Evolutionary conservation across 1,140 invertebrate genomes (phyloP), one percentile per base, ranked within the genome.

Genomic region (Aphidius ervi): DNA sequence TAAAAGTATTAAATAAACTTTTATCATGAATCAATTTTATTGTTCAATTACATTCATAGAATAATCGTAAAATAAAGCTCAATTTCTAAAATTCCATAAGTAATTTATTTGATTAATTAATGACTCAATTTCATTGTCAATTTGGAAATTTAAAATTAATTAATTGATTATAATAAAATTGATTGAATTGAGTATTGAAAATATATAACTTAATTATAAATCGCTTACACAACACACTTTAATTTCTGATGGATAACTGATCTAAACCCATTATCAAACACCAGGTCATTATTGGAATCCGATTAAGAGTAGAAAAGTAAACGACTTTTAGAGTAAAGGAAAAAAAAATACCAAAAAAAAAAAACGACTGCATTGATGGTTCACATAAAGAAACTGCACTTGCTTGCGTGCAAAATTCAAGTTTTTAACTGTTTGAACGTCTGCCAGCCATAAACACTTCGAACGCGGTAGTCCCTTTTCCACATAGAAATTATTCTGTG

Each of bases 341-440:
- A 31, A 31, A 31, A 31, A 16, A 16, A 16, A 16, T 16, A 20
- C 10, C 16, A 58, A 46, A 56, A 9, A 39, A 65, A 65, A 68
- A 65, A 66, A 49, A 42, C 16, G 16, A 31, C 46, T 20, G 45
- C 41, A 10, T n/a, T 40, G 8, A 37, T 40, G 60, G 23, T 31
- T 31, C 23, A 31, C 23, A 37, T 37, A 7, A 16, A 20, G 10
- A 56, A 43, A 47, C 39, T 16, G 9, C 45, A 46, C 23, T 59
- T 55, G 37, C 49, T 55, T 45, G 40, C 20, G 42, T 46, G 43
- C 40, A 56, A 63, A 73, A 72, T 70, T 72, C 68, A 74, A 74
- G 69, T 74, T 74, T 64, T 54, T 66, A 70, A 73, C 70, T 71
- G 70, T 71, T 73, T 74, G 70, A 74, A 71, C 67, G 52, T 37